phyloP scores from a whole-genome alignment of 2,797 vertebrate species.

The Phoxinus dragarum region DNA sequence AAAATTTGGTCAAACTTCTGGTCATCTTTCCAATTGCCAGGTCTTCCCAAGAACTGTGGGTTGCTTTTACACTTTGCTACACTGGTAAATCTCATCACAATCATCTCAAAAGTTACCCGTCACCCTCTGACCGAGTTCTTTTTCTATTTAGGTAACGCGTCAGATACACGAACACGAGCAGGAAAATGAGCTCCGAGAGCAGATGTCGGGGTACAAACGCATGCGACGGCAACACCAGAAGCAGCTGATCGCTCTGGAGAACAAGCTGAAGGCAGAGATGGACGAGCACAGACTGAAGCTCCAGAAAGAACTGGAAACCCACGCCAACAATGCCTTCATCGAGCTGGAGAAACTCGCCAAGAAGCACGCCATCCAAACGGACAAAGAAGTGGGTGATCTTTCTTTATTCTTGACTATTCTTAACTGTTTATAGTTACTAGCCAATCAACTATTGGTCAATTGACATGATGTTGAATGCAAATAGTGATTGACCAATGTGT shows the following conservation, averaged over 20 bases:
- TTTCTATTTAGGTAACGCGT: slow-evolving; percentile 88
- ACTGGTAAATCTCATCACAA: not conserved
- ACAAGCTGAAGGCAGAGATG: slow-evolving; percentile 99
- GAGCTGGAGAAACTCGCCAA: slow-evolving; percentile 99
- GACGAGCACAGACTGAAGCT: slow-evolving; percentile 99
- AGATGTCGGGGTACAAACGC: slow-evolving; percentile 99
- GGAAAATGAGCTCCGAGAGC: slow-evolving; percentile 99
- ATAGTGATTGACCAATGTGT: not conserved
- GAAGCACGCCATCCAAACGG: slow-evolving; percentile 91
- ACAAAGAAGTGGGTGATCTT: slow-evolving; percentile 89
- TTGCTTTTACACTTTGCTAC: not conserved
- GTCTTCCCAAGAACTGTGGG: not conserved
- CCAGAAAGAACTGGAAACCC: slow-evolving; percentile 99
- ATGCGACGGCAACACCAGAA: slow-evolving; percentile 99
- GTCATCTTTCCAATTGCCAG: not conserved
- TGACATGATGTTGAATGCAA: not conserved
- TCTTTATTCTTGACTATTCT: not conserved
- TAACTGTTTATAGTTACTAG: not conserved
- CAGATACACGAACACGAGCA: slow-evolving; percentile 99
- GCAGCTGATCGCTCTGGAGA: slow-evolving; percentile 99
- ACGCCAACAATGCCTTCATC: slow-evolving; percentile 99
- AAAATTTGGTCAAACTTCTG: not conserved
- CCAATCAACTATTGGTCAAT: not conserved
- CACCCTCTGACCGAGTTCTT: slow-evolving; percentile 5
- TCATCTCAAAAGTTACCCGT: not conserved